A percentile compares a stretch with the other conserved stretches of the same genome.
Evolutionary conservation across 30 jellyfish, hydroid and myxozoan genomes (phyloP).

Genomic region (Clytia hemisphaerica): DNA sequence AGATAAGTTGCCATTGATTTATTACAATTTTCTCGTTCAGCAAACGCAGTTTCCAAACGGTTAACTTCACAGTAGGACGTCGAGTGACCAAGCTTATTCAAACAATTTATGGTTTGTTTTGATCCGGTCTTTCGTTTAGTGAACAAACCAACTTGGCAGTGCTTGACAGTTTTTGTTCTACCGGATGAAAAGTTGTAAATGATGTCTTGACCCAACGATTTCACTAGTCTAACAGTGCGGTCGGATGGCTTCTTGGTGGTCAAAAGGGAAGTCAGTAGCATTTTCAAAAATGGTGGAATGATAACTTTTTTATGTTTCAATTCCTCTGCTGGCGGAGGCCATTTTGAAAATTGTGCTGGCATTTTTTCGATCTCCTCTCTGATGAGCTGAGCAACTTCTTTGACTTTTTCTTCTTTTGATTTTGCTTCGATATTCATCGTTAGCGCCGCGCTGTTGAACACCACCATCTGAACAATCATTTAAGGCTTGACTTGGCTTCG

Average conservation of each 20-base stretch:
- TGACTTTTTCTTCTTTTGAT: not conserved
- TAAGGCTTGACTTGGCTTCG: too few species aligned
- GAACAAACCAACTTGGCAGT: not conserved
- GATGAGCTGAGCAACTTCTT: slow-evolving; percentile 14
- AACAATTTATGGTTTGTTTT: slow-evolving; percentile 13
- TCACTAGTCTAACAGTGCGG: not conserved
- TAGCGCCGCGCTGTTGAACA: too few species aligned
- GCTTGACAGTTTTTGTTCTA: slow-evolving; percentile 12
- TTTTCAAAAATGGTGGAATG: slow-evolving; percentile 5
- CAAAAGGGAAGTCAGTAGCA: slow-evolving; percentile 4
- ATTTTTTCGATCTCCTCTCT: slow-evolving; percentile 21
- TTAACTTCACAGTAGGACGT: slow-evolving; percentile 19
- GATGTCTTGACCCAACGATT: slow-evolving; percentile 33
- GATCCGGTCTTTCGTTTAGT: slow-evolving; percentile 39
- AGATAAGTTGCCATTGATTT: not conserved
- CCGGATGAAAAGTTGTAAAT: slow-evolving; percentile 25
- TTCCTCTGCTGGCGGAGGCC: slow-evolving; percentile 44
- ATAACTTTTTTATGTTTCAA: slow-evolving; percentile 10
- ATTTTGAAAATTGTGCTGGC: not conserved
- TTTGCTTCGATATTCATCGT: too few species aligned
- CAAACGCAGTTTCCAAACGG: slow-evolving; percentile 14
- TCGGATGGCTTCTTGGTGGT: not conserved
- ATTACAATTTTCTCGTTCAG: not conserved
- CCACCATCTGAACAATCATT: too few species aligned
- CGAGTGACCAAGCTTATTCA: slow-evolving; percentile 31